These are phyloP conservation scores for Nicator chloris DNA, from an alignment of 2,113 vertebrate genomes.

Conservation along the genomic window DNA sequence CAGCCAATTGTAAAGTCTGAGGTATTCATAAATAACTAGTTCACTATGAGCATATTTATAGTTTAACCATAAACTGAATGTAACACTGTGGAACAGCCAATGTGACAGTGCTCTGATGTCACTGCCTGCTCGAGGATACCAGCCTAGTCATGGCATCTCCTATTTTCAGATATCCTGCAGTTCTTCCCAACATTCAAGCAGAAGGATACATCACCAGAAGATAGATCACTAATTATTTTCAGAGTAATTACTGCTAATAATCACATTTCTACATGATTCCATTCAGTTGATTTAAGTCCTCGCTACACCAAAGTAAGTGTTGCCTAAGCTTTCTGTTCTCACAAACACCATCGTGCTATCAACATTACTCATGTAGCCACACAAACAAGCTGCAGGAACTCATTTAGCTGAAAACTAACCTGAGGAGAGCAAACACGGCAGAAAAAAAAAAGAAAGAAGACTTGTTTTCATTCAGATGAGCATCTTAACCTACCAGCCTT, in stretches of 20 bases:
- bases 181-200: background rate
- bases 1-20: background rate
- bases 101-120: background rate
- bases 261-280: background rate
- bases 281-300: background rate
- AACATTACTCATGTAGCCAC: background rate
- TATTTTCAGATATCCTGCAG: background rate
- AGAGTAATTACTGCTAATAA: background rate
- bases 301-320: background rate
- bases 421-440: background rate
- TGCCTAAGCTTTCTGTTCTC: background rate
- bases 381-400: background rate
- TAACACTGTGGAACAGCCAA: background rate
- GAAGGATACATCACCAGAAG: background rate
- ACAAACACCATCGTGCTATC: background rate
- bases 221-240: background rate
- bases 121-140: background rate
- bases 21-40: background rate
- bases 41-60: background rate
- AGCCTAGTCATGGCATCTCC: background rate
- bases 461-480: background rate
- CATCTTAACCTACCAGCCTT: background rate
- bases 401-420: background rate
- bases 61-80: background rate
- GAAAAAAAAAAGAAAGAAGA: background rate